Conservation (phyloP, 2,888 invertebrate genomes). For the Caenorhabditis uteleia region DNA sequence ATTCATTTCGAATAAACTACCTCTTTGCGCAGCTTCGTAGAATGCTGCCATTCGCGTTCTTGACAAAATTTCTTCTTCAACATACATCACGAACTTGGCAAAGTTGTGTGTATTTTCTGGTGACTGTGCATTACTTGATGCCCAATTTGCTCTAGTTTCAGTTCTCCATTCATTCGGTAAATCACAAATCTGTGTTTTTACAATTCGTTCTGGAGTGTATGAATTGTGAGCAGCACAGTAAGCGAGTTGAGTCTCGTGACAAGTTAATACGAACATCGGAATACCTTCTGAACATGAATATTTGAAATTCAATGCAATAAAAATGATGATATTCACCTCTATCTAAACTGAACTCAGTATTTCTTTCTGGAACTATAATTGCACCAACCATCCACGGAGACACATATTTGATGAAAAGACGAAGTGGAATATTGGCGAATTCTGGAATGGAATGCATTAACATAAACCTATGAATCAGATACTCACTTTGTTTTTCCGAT, state of each 20-base stretch:
- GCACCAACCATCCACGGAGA: constrained; percentile 6
- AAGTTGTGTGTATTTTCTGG: constrained; percentile 17
- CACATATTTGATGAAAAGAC: neutral
- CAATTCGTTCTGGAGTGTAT: constrained; percentile 11
- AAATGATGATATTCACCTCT: no score
- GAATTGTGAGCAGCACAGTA: constrained; percentile 14
- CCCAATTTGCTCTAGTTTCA: constrained; percentile 23
- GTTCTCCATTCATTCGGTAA: constrained; percentile 18
- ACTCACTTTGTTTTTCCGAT: neutral
- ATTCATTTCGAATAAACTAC: neutral
- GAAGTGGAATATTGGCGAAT: neutral
- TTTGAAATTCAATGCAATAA: constrained; percentile 3
- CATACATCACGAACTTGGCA: constrained; percentile 6
- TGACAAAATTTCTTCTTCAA: constrained; percentile 16
- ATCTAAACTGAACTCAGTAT: no score
- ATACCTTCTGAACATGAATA: constrained; percentile 6
- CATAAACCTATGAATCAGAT: neutral
- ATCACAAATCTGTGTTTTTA: constrained; percentile 6
- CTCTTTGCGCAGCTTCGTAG: constrained; percentile 24
- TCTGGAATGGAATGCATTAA: no score
- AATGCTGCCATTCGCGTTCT: constrained; percentile 20
- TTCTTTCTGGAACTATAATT: constrained; percentile 15
- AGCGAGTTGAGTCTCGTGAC: constrained; percentile 30
- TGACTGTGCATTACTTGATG: constrained; percentile 16
- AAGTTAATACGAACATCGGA: constrained; percentile 17